Conservation (phyloP, 35 echinoderm and acorn worm species). For the Heliocidaris tuberculata region DNA sequence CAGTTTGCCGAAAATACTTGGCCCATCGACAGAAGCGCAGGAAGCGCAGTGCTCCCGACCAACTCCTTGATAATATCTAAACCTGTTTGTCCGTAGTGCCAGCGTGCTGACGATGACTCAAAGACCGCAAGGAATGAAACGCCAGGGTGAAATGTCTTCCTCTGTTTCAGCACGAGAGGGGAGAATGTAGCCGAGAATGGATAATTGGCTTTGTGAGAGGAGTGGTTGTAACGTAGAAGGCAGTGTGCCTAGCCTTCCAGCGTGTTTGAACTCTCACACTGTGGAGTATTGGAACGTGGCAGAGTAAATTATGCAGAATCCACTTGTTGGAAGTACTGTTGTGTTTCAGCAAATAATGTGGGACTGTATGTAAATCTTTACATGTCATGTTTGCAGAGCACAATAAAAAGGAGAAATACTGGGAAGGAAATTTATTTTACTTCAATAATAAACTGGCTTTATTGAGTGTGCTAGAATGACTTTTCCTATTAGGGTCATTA, state of each 20-base stretch:
- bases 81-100: slow-evolving; percentile 38
- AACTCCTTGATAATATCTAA: slow-evolving; percentile 4
- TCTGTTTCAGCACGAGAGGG: background rate
- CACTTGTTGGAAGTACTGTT: too few species aligned
- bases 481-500: too few species aligned
- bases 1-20: slow-evolving; percentile 38
- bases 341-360: too few species aligned
- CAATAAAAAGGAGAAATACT: too few species aligned
- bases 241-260: background rate
- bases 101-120: slow-evolving; percentile 23
- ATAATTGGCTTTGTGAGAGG: slow-evolving; percentile 6
- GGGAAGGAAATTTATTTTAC: too few species aligned
- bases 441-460: too few species aligned
- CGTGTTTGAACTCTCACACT: background rate
- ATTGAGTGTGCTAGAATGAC: too few species aligned
- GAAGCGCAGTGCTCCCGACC: slow-evolving; percentile 15
- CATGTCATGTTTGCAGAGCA: too few species aligned
- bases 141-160: slow-evolving; percentile 26
- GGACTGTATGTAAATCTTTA: too few species aligned
- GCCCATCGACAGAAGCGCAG: background rate
- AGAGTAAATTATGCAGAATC: too few species aligned
- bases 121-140: slow-evolving; percentile 5
- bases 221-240: background rate
- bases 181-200: background rate
- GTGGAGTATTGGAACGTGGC: too few species aligned